Base-by-base conservation (phyloP, 2,113 vertebrate genomes). In the Syngnathoides biaculeatus region DNA sequence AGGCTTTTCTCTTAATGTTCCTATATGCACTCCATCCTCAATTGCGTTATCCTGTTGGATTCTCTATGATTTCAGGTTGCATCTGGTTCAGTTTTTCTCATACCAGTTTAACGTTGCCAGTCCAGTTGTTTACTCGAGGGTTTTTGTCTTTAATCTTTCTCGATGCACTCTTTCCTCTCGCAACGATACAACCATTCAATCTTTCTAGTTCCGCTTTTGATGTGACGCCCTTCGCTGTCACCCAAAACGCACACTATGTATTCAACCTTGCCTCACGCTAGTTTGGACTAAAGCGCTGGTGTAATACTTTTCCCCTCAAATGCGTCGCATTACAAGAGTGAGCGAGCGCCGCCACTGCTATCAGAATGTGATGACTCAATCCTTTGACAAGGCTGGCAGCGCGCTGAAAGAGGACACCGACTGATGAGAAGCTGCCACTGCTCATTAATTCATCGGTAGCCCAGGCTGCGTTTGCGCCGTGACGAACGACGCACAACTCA, bases 321-420 rank as follows among this genome's bases (percentile, higher is more conserved):
- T 22, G 60, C 43, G 60, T 62, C 66, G 56, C 20, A n/a, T 78
- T 47, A 48, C 57, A 30, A 57, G 52, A 39, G 67, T 67, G 68
- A 72, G 65, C 56, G 79, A 43, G 70, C 69, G 69, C 67, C 82
- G 75, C 81, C 81, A 77, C 82, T 83, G 80, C 83, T 82, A 84
- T 90, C 88, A 82, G 80, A 67, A 67, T 79, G 71, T 82, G 88
- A 91, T 88, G 88, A 82, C 86, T 90, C 86, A 86, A 87, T 90
- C 83, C 82, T 81, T 77, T 88, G 89, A 90, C 85, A 82, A 76
- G 72, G 59, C 80, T 84, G 87, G 81, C 87, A 85, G 79, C 74
- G 82, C 80, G 73, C 78, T 86, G 85, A 75, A 80, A 68, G 81
- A 79, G 80, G 78, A 85, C 71, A 30, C 71, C 60, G 70, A 79